Percentiles rank a stretch among this genome's conserved stretches.
These are phyloP conservation scores for Maconellicoccus hirsutus DNA, from an alignment of 1,140 invertebrate species.

Conservation along the genomic window DNA sequence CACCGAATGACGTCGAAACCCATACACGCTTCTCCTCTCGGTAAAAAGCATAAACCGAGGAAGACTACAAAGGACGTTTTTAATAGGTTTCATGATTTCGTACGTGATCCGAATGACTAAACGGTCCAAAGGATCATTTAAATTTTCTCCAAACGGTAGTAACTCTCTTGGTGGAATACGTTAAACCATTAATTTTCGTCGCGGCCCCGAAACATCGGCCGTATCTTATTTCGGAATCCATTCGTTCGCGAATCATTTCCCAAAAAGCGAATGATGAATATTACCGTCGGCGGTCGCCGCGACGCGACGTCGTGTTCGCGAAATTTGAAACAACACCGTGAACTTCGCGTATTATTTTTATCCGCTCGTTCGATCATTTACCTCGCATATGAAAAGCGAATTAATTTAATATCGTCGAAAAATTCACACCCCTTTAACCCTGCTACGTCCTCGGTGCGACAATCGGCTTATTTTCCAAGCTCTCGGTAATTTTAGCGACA, in stretches of 20 bases:
- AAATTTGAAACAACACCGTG: not conserved
- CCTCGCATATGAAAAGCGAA: no score
- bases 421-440: no score
- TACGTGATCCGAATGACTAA: not conserved
- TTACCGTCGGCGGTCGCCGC: not conserved
- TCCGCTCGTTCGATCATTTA: not conserved
- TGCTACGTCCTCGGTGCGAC: no score
- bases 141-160: not conserved
- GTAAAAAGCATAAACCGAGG: no score
- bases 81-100: slow-evolving; percentile 9
- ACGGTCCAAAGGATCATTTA: not conserved
- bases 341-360: not conserved
- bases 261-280: not conserved
- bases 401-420: no score
- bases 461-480: no score
- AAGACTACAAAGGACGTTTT: not conserved
- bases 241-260: not conserved
- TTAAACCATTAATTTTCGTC: slow-evolving; percentile 5
- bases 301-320: no score
- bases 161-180: slow-evolving; percentile 7
- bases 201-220: not conserved
- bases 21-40: not conserved
- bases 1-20: not conserved
- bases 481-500: no score
- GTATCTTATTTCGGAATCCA: not conserved